Conservation (phyloP, 1,140 invertebrate species). For the Chlorops oryzae region DNA sequence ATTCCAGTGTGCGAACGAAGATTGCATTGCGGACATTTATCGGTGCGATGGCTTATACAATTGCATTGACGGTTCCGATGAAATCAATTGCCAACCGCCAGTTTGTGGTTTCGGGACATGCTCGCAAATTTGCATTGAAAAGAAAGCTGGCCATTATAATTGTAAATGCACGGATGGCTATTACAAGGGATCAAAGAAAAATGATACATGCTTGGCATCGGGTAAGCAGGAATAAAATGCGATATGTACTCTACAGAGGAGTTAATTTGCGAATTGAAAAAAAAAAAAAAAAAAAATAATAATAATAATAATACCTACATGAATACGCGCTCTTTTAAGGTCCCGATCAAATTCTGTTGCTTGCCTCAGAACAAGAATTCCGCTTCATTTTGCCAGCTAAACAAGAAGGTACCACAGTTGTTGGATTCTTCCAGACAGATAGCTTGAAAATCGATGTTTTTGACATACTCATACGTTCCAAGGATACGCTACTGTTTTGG, state of each 20-base stretch:
- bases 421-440: conserved; percentile 41
- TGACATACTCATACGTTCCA: conserved; percentile 50
- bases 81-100: conserved; percentile 64
- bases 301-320: no score
- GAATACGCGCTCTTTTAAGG: conserved; percentile 5
- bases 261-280: no score
- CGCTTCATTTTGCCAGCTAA: conserved; percentile 58
- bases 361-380: conserved; percentile 61
- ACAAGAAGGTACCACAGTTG: conserved; percentile 49
- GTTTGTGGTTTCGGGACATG: conserved; percentile 64
- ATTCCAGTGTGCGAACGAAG: conserved; percentile 66
- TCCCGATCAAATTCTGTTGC: conserved; percentile 54
- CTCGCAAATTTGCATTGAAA: conserved; percentile 67
- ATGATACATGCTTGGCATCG: conserved; percentile 53
- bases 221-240: conserved; percentile 28
- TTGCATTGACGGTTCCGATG: conserved; percentile 64
- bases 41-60: conserved; percentile 63
- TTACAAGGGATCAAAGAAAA: conserved; percentile 47
- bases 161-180: conserved; percentile 67
- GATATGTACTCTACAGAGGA: no score
- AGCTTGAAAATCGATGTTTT: conserved; percentile 53
- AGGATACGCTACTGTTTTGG: conserved; percentile 52
- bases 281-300: no score
- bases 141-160: conserved; percentile 55
- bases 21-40: conserved; percentile 70